Percentiles rank a stretch among this genome's conserved stretches.
Conservation (phyloP, 2,797 vertebrate species). For the Otolemur crassicaudatus region DNA sequence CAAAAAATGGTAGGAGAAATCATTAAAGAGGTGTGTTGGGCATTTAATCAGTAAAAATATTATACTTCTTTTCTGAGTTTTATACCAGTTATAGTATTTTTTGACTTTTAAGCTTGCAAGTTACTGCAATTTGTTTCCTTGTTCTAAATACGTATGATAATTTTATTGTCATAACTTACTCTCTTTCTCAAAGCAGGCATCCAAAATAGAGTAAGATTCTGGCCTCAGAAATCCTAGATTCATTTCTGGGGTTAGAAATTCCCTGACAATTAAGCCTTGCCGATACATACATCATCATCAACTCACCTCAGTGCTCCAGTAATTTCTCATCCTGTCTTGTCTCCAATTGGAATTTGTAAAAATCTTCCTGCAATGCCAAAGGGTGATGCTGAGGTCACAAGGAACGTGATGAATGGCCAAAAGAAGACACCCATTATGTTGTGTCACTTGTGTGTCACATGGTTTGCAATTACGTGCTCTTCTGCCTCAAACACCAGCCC, state of each 20-base stretch:
- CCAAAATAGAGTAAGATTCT: neutral
- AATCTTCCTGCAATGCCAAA: neutral
- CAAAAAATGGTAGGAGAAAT: neutral
- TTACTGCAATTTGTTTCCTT: neutral
- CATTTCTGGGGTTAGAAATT: neutral
- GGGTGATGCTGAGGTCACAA: neutral
- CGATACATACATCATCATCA: conserved; percentile 13
- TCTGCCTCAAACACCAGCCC: neutral
- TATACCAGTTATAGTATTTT: neutral
- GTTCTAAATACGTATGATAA: neutral
- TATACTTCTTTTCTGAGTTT: neutral
- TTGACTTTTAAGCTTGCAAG: neutral
- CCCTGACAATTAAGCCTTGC: conserved; percentile 1
- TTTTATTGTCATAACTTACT: neutral
- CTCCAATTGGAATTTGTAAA: neutral
- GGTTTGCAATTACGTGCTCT: neutral
- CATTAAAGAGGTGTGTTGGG: neutral
- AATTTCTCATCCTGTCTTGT: neutral
- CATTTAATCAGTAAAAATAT: neutral
- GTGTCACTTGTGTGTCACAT: neutral
- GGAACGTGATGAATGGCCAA: neutral
- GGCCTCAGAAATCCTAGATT: neutral
- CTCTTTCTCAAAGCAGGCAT: conserved; percentile 5
- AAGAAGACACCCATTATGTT: neutral
- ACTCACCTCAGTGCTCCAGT: neutral